Evolutionary conservation across 2,888 invertebrate species (phyloP).

Genomic region (Morpho achilles): DNA sequence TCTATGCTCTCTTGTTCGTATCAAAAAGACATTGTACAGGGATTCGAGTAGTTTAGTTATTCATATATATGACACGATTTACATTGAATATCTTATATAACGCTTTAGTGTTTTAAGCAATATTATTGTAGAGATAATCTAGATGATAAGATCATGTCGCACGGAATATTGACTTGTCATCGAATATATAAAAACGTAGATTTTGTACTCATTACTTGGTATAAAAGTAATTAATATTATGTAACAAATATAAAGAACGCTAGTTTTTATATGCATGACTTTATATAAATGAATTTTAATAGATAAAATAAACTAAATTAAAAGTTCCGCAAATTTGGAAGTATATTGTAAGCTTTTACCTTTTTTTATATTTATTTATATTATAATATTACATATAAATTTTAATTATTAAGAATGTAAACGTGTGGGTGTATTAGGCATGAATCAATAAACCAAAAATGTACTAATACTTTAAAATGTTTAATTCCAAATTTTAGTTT

Average conservation of each 20-base stretch:
- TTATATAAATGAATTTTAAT: neutral
- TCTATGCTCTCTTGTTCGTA: constrained; percentile 39
- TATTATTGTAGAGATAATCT: constrained; percentile 19
- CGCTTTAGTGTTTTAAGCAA: constrained; percentile 27
- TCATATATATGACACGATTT: constrained; percentile 11
- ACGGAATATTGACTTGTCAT: neutral
- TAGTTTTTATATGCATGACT: neutral
- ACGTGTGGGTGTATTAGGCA: no score
- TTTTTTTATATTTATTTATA: no score
- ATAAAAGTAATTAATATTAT: constrained; percentile 3
- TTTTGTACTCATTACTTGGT: constrained; percentile 16
- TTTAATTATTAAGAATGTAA: no score
- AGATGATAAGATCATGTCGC: constrained; percentile 13
- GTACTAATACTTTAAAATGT: no score
- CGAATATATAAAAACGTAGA: constrained; percentile 10
- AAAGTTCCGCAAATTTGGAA: no score
- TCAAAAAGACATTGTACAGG: constrained; percentile 66
- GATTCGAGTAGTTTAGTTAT: constrained; percentile 31
- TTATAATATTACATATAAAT: no score
- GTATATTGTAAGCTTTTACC: no score
- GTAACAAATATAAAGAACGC: neutral
- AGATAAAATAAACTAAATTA: neutral
- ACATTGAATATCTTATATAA: constrained; percentile 19
- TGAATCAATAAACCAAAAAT: no score
- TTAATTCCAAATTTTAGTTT: no score